These are phyloP conservation scores for Seira musarum DNA, from an alignment of 2,888 invertebrate species.

Conservation along the genomic window DNA sequence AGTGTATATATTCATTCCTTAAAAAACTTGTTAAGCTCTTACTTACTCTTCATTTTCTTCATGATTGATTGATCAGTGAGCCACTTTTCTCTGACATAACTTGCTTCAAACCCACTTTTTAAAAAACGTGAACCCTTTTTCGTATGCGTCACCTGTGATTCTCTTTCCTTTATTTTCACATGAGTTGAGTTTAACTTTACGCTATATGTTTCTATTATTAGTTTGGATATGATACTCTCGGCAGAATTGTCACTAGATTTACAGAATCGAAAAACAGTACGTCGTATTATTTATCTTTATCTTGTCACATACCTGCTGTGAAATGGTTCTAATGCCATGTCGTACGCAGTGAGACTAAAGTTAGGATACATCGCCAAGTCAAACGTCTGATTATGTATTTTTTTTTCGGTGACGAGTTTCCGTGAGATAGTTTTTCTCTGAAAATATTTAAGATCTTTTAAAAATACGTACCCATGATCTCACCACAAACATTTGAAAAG, in stretches of 20 bases:
- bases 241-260: not conserved
- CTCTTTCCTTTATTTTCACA: conserved; percentile 28
- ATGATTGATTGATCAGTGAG: conserved; percentile 66
- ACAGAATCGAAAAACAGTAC: not conserved
- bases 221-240: not conserved
- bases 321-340: conserved; percentile 55
- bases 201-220: not conserved
- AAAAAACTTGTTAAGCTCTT: conserved; percentile 35
- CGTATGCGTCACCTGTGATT: conserved; percentile 49
- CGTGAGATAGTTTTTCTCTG: not conserved
- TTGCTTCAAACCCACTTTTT: conserved; percentile 21
- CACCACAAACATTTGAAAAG: not conserved
- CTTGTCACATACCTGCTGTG: conserved; percentile 59
- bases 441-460: not conserved
- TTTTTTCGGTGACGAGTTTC: not conserved
- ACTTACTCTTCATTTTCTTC: conserved; percentile 38
- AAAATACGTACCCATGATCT: no score
- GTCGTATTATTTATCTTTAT: conserved; percentile 29
- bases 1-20: conserved; percentile 13
- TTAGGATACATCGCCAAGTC: no score
- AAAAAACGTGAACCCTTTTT: conserved; percentile 11
- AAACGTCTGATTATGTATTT: not conserved
- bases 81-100: conserved; percentile 57
- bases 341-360: conserved; percentile 22
- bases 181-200: conserved; percentile 21